Evolutionary conservation across 2,888 invertebrate species (phyloP).

Genomic region (Apeira syringaria): DNA sequence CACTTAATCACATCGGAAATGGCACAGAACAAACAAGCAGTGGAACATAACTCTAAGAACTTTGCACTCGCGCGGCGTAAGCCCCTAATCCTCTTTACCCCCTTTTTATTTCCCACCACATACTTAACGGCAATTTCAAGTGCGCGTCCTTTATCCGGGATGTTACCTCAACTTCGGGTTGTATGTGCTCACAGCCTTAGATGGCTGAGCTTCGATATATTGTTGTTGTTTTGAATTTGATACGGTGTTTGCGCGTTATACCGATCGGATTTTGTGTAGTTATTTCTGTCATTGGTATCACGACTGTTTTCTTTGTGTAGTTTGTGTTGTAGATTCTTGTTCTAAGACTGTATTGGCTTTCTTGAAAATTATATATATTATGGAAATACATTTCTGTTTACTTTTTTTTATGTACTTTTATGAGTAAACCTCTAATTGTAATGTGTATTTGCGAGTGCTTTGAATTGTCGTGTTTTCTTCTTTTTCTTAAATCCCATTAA

Average conservation of each 20-base stretch:
- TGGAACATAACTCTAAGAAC: conserved; percentile 60
- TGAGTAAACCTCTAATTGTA: too few relatives aligned
- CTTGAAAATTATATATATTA: too few relatives aligned
- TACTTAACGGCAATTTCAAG: conserved; percentile 74
- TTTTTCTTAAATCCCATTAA: too few relatives aligned
- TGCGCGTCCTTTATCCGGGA: conserved; percentile 51
- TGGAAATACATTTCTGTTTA: too few relatives aligned
- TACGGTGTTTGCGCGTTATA: conserved; percentile 26
- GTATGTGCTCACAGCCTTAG: conserved; percentile 33
- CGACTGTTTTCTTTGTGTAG: too few relatives aligned
- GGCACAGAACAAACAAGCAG: conserved; percentile 65
- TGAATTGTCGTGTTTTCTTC: too few relatives aligned
- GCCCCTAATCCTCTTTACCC: conserved; percentile 71
- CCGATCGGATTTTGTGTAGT: conserved; percentile 24
- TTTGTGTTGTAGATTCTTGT: too few relatives aligned
- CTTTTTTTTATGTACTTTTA: too few relatives aligned
- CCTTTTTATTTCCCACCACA: conserved; percentile 72
- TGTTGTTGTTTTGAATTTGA: conserved; percentile 33
- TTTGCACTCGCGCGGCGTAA: conserved; percentile 64
- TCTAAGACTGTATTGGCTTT: too few relatives aligned
- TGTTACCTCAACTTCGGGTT: conserved; percentile 37
- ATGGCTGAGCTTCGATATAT: conserved; percentile 22
- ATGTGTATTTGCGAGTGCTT: too few relatives aligned
- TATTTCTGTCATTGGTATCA: conserved; percentile 11
- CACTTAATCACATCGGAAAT: conserved; percentile 68